Evolutionary conservation across 2,797 vertebrate species (phyloP).

Genomic region (Nasua narica): DNA sequence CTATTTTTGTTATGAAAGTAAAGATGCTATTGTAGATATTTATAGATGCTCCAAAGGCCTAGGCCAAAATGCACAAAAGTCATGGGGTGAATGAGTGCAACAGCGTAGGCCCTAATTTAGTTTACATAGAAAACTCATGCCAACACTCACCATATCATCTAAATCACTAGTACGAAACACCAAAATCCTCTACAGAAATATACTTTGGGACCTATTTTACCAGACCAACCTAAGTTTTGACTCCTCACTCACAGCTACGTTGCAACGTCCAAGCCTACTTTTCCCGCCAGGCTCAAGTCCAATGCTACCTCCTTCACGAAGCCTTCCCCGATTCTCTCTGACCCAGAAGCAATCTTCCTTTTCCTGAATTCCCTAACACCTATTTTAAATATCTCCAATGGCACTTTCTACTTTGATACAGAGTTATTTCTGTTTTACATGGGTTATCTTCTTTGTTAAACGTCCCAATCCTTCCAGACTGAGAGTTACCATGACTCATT

Average conservation of each 20-base stretch:
- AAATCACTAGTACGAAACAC: neutral
- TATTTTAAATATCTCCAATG: neutral
- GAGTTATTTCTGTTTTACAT: neutral
- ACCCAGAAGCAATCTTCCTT: neutral
- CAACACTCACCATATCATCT: neutral
- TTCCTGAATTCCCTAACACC: neutral
- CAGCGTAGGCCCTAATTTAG: neutral
- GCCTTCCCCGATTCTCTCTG: neutral
- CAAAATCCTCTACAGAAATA: neutral
- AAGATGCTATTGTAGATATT: neutral
- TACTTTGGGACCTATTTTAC: slow-evolving; percentile 1
- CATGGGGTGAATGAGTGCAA: neutral
- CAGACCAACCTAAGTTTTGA: neutral
- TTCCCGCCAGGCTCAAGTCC: neutral
- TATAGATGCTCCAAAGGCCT: neutral
- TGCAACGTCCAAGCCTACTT: neutral
- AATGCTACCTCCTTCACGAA: neutral
- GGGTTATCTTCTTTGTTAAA: neutral
- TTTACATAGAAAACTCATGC: neutral
- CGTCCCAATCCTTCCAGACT: neutral
- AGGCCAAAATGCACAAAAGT: slow-evolving; percentile 7
- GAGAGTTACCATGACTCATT: neutral
- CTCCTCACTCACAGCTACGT: neutral
- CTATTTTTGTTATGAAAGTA: slow-evolving; percentile 48
- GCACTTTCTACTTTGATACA: neutral